These are phyloP conservation scores for Heliconius melpomene DNA, from an alignment of 1,140 invertebrate genomes.

Conservation along the genomic window DNA sequence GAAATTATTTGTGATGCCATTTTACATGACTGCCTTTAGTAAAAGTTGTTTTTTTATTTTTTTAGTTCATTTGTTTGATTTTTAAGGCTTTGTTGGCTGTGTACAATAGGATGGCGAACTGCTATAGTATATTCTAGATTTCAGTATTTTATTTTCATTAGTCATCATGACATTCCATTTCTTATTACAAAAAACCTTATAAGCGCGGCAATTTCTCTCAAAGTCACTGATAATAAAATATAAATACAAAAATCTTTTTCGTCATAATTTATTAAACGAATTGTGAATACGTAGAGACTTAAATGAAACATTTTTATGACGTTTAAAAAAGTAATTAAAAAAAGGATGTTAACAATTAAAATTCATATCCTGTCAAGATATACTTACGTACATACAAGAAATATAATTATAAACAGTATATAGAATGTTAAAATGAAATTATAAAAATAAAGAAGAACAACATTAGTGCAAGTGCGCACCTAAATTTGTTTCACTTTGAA, in stretches of 20 bases:
- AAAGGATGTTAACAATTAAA: too few species aligned
- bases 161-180: background rate
- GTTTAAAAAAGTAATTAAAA: too few species aligned
- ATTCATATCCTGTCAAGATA: too few species aligned
- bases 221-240: too few species aligned
- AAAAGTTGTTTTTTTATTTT: background rate
- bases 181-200: too few species aligned
- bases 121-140: background rate
- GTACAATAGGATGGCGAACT: background rate
- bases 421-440: background rate
- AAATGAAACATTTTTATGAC: too few species aligned
- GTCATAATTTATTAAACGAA: too few species aligned
- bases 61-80: background rate
- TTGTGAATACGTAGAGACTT: too few species aligned
- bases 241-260: too few species aligned
- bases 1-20: conserved; percentile 3
- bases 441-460: background rate
- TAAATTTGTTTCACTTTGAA: background rate
- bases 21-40: background rate
- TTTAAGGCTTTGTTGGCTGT: background rate
- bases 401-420: too few species aligned
- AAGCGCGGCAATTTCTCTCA: too few species aligned
- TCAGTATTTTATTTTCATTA: background rate
- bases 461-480: background rate
- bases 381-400: too few species aligned